Percentiles rank a stretch among this genome's conserved stretches.
phyloP scores from a whole-genome alignment of 2,113 vertebrate species.

The Sylvilagus bachmani region DNA sequence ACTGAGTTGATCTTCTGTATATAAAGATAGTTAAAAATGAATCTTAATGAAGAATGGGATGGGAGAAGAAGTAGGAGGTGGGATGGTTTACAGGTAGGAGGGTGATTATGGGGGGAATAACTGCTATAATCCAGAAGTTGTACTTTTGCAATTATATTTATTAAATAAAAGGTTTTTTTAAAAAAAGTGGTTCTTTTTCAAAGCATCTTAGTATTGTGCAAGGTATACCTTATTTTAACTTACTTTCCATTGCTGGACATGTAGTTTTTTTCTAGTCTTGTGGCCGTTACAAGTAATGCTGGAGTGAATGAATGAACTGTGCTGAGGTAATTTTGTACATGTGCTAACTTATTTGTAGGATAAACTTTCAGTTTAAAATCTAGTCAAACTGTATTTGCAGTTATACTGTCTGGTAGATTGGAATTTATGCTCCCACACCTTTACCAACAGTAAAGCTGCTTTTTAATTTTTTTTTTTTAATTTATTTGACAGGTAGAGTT shows the following conservation, averaged over 20 bases:
- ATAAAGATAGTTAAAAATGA: too few relatives aligned
- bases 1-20: too few relatives aligned
- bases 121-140: too few relatives aligned
- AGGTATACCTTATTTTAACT: background rate
- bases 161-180: too few relatives aligned
- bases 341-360: background rate
- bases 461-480: background rate
- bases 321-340: background rate
- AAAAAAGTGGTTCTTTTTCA: background rate
- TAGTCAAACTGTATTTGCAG: background rate
- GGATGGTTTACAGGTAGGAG: too few relatives aligned
- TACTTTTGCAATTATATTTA: too few relatives aligned
- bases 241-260: background rate
- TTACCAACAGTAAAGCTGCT: background rate
- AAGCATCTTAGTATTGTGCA: background rate
- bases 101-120: too few relatives aligned
- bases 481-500: too few relatives aligned
- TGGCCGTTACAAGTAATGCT: background rate
- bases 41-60: too few relatives aligned
- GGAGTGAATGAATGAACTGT: background rate
- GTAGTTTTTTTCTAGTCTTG: background rate
- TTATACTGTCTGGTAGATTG: background rate
- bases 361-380: background rate
- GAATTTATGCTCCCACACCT: background rate
- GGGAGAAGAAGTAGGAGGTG: too few relatives aligned